These are phyloP conservation scores for Carpatolechia fugitivella DNA, from an alignment of 2,888 invertebrate species.

Conservation along the genomic window DNA sequence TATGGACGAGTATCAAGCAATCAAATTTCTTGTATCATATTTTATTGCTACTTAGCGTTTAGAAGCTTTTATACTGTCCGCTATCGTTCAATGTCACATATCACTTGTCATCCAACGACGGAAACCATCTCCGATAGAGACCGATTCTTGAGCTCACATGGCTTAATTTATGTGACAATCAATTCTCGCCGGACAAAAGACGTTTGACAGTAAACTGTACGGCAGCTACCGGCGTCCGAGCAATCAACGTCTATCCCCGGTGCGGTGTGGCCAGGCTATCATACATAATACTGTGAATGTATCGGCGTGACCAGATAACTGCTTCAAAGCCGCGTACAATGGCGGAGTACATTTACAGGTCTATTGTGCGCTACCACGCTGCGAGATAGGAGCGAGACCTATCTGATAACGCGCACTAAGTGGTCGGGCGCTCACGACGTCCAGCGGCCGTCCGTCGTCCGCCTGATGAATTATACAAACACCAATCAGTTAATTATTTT, in stretches of 20 bases:
- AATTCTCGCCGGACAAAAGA: slow-evolving; percentile 29
- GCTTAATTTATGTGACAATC: slow-evolving; percentile 26
- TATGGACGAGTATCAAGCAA: slow-evolving; percentile 5
- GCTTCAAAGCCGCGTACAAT: slow-evolving; percentile 50
- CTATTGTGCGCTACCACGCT: slow-evolving; percentile 54
- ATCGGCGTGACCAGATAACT: slow-evolving; percentile 49
- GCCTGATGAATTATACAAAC: slow-evolving; percentile 77
- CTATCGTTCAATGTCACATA: slow-evolving; percentile 14
- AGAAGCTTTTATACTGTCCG: slow-evolving; percentile 7
- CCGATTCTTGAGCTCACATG: slow-evolving; percentile 17
- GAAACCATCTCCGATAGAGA: slow-evolving; percentile 12
- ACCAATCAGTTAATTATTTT: slow-evolving; percentile 78
- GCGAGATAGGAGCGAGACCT: slow-evolving; percentile 45
- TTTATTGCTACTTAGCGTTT: slow-evolving; percentile 5
- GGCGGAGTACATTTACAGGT: slow-evolving; percentile 59
- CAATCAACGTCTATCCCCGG: slow-evolving; percentile 27
- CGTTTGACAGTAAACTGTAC: slow-evolving; percentile 30
- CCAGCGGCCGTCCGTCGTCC: slow-evolving; percentile 39
- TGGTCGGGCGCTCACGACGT: slow-evolving; percentile 57
- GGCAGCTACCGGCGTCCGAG: slow-evolving; percentile 21
- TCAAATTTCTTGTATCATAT: neutral
- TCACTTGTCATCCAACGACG: slow-evolving; percentile 18
- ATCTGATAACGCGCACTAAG: slow-evolving; percentile 70
- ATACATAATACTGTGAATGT: slow-evolving; percentile 41
- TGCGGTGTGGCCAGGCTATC: slow-evolving; percentile 24